A percentile compares a stretch with the other conserved stretches of the same genome.
These are phyloP conservation scores for Dicranocentrus wangi DNA, from an alignment of 2,888 invertebrate species.

Conservation along the genomic window DNA sequence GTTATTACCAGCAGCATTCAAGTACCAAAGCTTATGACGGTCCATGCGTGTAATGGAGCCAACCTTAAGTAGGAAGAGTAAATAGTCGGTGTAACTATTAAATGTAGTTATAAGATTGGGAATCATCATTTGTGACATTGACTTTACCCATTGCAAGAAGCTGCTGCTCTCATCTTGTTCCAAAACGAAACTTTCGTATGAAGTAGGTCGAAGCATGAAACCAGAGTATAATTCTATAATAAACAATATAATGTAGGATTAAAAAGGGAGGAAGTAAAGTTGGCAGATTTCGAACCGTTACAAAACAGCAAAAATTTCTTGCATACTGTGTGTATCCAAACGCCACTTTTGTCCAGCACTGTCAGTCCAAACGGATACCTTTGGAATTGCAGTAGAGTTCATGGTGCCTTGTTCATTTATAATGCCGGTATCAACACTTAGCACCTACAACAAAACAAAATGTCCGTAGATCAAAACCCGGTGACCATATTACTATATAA, in stretches of 20 bases:
- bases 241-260: no score
- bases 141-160: constrained; percentile 58
- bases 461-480: no score
- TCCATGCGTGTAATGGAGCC: constrained; percentile 43
- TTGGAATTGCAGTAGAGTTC: constrained; percentile 33
- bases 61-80: constrained; percentile 4
- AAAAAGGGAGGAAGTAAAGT: no score
- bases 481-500: no score
- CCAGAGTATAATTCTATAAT: constrained; percentile 54
- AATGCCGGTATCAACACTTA: constrained; percentile 37
- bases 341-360: constrained; percentile 67
- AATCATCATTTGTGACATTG: constrained; percentile 14
- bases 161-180: constrained; percentile 48
- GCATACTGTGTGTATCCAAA: constrained; percentile 60
- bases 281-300: no score
- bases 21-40: constrained; percentile 65
- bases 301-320: no score
- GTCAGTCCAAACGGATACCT: constrained; percentile 39
- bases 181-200: constrained; percentile 63
- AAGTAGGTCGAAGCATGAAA: constrained; percentile 61
- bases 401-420: not conserved
- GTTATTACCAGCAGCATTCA: constrained; percentile 66
- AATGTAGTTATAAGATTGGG: not conserved
- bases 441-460: constrained; percentile 46
- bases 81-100: no score